A percentile compares a stretch with the other conserved stretches of the same genome.
Evolutionary conservation across 2,888 invertebrate species (phyloP).

Genomic region (Micoletzkya japonica): DNA sequence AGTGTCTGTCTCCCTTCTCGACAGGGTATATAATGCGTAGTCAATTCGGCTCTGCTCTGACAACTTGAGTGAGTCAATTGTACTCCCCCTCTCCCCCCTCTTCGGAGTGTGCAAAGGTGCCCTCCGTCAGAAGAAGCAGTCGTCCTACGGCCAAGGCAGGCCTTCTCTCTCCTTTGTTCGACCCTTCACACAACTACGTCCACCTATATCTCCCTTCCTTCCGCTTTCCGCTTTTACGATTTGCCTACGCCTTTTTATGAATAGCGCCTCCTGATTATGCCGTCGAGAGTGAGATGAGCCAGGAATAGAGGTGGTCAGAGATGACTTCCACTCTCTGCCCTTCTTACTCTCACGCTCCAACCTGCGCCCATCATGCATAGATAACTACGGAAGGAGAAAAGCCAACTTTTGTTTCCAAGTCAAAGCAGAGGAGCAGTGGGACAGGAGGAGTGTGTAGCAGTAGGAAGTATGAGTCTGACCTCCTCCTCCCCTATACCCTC

Average conservation of each 20-base stretch:
- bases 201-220: background rate
- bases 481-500: constrained; percentile 13
- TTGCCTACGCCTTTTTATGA: no score
- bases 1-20: no score
- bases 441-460: background rate
- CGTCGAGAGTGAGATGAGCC: background rate
- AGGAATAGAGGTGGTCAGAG: background rate
- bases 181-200: background rate
- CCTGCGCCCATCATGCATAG: no score
- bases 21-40: no score
- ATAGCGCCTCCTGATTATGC: background rate
- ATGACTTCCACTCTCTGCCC: background rate
- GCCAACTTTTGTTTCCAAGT: background rate
- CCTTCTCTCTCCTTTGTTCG: background rate
- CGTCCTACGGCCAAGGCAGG: no score
- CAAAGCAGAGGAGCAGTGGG: background rate
- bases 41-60: no score
- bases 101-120: no score
- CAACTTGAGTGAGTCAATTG: no score
- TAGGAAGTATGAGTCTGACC: background rate
- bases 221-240: constrained; percentile 7
- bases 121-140: no score
- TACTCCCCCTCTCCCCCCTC: no score
- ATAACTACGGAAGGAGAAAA: background rate
- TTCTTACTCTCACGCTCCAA: background rate